These are phyloP conservation scores for Grammomys dolichurus DNA, from an alignment of 2,113 vertebrate species.

Conservation along the genomic window DNA sequence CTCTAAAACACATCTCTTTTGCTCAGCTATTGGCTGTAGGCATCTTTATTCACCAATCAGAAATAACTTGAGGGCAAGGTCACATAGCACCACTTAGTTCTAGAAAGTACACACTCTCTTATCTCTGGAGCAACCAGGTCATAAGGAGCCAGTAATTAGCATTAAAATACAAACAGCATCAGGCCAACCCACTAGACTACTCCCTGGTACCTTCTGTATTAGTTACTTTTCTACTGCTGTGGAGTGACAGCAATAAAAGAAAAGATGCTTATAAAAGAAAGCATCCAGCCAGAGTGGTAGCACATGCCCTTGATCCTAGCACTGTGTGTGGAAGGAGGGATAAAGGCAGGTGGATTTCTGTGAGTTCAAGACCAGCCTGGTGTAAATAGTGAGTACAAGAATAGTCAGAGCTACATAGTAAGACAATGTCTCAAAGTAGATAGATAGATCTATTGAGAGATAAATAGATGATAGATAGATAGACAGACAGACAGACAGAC, in stretches of 20 bases:
- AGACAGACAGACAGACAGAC: background rate
- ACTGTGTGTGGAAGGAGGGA: background rate
- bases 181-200: background rate
- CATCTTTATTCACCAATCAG: too few species aligned
- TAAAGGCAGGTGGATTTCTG: background rate
- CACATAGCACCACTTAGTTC: too few species aligned
- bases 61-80: too few species aligned
- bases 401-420: background rate
- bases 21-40: too few species aligned
- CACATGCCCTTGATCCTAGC: background rate
- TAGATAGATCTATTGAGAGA: background rate
- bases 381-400: background rate
- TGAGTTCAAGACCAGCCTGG: background rate
- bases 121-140: too few species aligned
- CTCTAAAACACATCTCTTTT: too few species aligned
- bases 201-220: background rate
- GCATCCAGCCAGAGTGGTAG: background rate
- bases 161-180: too few species aligned
- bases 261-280: background rate
- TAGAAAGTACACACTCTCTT: too few species aligned
- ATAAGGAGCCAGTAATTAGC: too few species aligned
- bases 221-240: background rate
- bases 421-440: background rate
- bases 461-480: background rate
- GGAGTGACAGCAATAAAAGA: background rate